Conservation (phyloP, 1,140 invertebrate species). For the Drosophila bocqueti region DNA sequence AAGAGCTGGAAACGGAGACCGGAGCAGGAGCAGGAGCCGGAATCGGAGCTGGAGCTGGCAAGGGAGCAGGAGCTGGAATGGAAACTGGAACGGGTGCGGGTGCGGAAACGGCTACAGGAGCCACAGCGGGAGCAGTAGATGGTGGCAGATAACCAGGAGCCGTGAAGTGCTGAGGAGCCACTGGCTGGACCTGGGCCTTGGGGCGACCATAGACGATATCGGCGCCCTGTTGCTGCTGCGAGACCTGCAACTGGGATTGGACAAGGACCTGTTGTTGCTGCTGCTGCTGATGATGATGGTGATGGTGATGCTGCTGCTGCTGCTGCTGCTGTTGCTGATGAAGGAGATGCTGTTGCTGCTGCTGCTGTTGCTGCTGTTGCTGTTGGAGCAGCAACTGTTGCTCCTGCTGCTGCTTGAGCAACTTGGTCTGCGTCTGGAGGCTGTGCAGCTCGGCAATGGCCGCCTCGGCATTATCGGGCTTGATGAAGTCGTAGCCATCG, state of each 20-base stretch:
- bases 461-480: slow-evolving; percentile 73
- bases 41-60: too few species aligned
- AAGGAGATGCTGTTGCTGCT: slow-evolving; percentile 23
- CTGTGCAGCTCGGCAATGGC: slow-evolving; percentile 78
- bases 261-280: slow-evolving; percentile 46
- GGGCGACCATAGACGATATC: slow-evolving; percentile 34
- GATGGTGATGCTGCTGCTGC: slow-evolving; percentile 28
- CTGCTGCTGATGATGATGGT: slow-evolving; percentile 15
- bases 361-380: slow-evolving; percentile 39
- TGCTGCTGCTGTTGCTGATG: slow-evolving; percentile 64
- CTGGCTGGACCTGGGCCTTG: slow-evolving; percentile 27
- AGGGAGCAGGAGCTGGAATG: slow-evolving; percentile 19
- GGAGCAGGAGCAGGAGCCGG: background rate
- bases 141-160: slow-evolving; percentile 47
- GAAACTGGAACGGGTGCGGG: slow-evolving; percentile 5
- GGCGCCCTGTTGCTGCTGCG: slow-evolving; percentile 44
- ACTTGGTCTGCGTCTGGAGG: slow-evolving; percentile 64
- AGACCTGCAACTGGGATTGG: slow-evolving; percentile 46
- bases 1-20: slow-evolving; percentile 18
- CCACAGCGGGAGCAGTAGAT: background rate
- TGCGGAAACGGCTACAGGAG: background rate
- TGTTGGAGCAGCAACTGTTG: slow-evolving; percentile 29
- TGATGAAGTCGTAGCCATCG: slow-evolving; percentile 73
- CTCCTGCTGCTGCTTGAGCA: slow-evolving; percentile 68
- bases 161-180: slow-evolving; percentile 22